phyloP scores from a whole-genome alignment of 2,888 invertebrate genomes.

The Drosophila histrio region DNA sequence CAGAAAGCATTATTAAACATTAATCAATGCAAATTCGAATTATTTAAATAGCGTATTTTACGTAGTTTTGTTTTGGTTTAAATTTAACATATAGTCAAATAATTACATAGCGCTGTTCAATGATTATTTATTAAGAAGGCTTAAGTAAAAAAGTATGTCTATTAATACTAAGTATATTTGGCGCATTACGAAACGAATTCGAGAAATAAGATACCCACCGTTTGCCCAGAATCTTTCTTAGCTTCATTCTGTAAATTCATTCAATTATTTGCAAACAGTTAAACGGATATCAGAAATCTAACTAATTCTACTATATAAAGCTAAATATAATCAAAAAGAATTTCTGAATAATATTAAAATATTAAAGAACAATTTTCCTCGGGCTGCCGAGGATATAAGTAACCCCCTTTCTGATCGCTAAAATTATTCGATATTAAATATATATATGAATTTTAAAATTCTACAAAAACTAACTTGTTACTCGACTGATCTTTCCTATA shows the following conservation, averaged over 20 bases:
- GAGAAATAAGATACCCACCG: conserved; percentile 41
- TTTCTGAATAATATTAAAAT: background rate
- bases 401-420: background rate
- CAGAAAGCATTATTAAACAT: conserved; percentile 14
- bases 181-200: background rate
- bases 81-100: conserved; percentile 4
- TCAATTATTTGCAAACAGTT: background rate
- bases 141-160: background rate
- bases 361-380: background rate
- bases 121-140: background rate
- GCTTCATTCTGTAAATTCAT: conserved; percentile 34
- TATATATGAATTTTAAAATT: background rate
- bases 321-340: conserved; percentile 7
- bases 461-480: background rate
- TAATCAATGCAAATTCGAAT: conserved; percentile 12
- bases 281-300: background rate
- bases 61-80: background rate
- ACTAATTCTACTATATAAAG: background rate
- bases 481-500: conserved; percentile 9
- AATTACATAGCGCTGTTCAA: conserved; percentile 1
- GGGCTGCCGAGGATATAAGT: background rate
- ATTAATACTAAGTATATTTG: background rate
- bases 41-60: conserved; percentile 13
- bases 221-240: background rate
- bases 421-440: background rate